These are phyloP conservation scores for Hololepta plana DNA, from an alignment of 2,888 invertebrate species.

Conservation along the genomic window DNA sequence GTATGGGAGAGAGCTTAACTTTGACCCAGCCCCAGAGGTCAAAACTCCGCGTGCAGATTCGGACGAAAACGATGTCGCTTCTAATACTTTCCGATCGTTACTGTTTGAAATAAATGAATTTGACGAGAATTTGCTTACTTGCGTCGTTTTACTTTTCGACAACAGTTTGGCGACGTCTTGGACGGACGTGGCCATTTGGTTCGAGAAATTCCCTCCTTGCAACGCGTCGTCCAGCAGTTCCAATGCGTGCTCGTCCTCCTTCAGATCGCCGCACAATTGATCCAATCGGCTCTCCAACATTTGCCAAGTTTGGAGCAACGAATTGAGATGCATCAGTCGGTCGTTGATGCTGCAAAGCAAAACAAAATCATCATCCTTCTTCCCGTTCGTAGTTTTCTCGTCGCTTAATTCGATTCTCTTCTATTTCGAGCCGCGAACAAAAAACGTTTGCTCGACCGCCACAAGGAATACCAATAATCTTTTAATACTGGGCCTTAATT, in stretches of 20 bases:
- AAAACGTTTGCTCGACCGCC: too few species aligned
- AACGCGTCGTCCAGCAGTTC: constrained; percentile 31
- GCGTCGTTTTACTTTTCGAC: constrained; percentile 28
- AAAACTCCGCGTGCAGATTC: too few species aligned
- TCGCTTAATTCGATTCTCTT: too few species aligned
- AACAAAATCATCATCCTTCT: too few species aligned
- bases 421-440: too few species aligned
- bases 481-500: too few species aligned
- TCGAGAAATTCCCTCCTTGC: constrained; percentile 23
- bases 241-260: constrained; percentile 47
- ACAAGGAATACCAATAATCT: too few species aligned
- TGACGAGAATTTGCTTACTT: constrained; percentile 15
- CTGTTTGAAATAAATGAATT: too few species aligned
- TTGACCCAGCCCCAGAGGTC: too few species aligned
- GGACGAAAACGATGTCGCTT: too few species aligned
- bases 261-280: constrained; percentile 57
- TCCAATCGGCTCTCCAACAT: constrained; percentile 59
- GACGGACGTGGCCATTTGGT: constrained; percentile 35
- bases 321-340: constrained; percentile 52
- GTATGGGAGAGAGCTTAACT: constrained; percentile 23
- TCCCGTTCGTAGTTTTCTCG: too few species aligned
- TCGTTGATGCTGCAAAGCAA: constrained; percentile 40
- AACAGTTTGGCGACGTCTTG: constrained; percentile 37
- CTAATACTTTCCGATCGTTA: too few species aligned
- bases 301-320: constrained; percentile 52